Percentiles rank a stretch among this genome's conserved stretches.
Conservation (phyloP, 2,888 invertebrate genomes). For the Hyposoter didymator region DNA sequence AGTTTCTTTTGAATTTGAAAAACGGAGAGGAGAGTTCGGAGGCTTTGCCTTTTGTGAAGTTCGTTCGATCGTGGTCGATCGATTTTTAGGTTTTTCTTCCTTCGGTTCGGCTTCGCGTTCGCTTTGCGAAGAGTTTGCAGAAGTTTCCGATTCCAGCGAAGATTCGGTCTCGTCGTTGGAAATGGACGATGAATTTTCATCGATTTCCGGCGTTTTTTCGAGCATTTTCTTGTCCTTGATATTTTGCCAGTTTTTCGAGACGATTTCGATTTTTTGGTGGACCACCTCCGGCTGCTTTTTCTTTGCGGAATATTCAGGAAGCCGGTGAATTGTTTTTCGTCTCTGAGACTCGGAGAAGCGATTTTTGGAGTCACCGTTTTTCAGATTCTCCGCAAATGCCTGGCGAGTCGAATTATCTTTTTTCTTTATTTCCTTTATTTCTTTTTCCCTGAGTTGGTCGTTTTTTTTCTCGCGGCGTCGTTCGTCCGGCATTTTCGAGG, state of each 20-base stretch:
- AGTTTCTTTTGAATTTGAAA: slow-evolving; percentile 66
- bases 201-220: background rate
- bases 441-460: background rate
- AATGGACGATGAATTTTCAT: background rate
- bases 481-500: background rate
- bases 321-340: background rate
- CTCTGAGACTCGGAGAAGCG: background rate
- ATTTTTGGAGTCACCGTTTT: slow-evolving; percentile 36
- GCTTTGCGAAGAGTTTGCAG: background rate
- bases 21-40: background rate
- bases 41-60: background rate
- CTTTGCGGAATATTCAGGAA: background rate
- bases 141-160: slow-evolving; percentile 56
- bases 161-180: slow-evolving; percentile 59
- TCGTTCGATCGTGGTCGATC: background rate
- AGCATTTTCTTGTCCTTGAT: background rate
- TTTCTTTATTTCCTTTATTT: background rate
- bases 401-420: background rate
- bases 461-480: background rate
- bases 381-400: slow-evolving; percentile 4
- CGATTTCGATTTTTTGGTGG: background rate
- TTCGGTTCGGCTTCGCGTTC: background rate
- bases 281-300: background rate
- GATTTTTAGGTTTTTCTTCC: slow-evolving; percentile 8
- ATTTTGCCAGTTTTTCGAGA: background rate